Percentiles rank a stretch among this genome's conserved stretches.
Evolutionary conservation across 2,797 vertebrate species (phyloP).

Genomic region (Chaunax sp.): DNA sequence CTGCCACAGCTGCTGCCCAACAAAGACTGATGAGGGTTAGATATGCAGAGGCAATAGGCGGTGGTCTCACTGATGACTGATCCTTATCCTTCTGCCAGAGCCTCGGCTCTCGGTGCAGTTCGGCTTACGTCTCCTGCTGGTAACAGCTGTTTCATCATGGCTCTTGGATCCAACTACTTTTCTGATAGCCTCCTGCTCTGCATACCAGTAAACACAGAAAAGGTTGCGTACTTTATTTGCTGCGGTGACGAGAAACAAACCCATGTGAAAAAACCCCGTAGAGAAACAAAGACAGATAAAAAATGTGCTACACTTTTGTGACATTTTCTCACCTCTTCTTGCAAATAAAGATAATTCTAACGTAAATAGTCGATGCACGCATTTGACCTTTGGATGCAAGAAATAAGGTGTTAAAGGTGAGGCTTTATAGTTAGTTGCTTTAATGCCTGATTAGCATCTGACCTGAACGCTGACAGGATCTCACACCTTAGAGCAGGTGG

Average conservation of each 20-base stretch:
- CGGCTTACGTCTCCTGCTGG: constrained; percentile 37
- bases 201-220: constrained; percentile 24
- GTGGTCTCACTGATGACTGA: constrained; percentile 57
- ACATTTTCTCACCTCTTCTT: neutral
- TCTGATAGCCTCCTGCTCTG: constrained; percentile 41
- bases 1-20: constrained; percentile 55
- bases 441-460: constrained; percentile 33
- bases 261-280: neutral
- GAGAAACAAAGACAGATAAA: neutral
- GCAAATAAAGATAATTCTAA: neutral
- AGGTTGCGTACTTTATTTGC: constrained; percentile 39
- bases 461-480: constrained; percentile 18
- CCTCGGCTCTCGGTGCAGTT: constrained; percentile 33
- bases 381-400: constrained; percentile 26
- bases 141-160: constrained; percentile 52
- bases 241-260: constrained; percentile 9
- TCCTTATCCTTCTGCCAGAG: constrained; percentile 61
- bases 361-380: constrained; percentile 6
- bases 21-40: constrained; percentile 57
- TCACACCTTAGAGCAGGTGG: constrained; percentile 3
- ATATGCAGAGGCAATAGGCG: constrained; percentile 64
- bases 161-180: constrained; percentile 33
- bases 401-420: constrained; percentile 23
- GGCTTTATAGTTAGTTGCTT: constrained; percentile 8
- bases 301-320: neutral